These are phyloP conservation scores for Psylliodes chrysocephalus DNA, from an alignment of 2,888 invertebrate species.

Conservation along the genomic window DNA sequence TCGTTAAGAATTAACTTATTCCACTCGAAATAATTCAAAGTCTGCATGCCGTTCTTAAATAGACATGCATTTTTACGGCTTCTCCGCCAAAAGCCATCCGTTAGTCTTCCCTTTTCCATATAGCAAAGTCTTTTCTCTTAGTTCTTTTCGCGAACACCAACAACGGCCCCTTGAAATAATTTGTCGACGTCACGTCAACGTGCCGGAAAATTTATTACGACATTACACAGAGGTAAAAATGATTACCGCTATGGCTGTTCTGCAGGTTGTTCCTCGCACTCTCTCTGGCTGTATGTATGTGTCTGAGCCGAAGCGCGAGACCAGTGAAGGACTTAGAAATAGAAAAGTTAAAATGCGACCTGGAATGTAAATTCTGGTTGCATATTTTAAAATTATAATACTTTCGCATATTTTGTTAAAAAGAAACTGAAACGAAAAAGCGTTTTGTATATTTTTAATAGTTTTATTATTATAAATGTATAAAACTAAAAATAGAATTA, in stretches of 20 bases:
- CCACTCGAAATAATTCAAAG: no score
- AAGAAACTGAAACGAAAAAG: no score
- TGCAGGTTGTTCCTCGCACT: not conserved
- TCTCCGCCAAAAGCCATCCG: not conserved
- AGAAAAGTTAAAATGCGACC: no score
- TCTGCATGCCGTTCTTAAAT: no score
- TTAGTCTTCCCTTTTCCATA: not conserved
- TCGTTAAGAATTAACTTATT: no score
- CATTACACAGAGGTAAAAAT: conserved; percentile 36
- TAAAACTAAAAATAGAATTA: no score
- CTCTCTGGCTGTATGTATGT: conserved; percentile 4
- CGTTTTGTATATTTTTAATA: no score
- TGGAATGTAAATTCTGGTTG: no score
- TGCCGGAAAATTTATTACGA: conserved; percentile 35
- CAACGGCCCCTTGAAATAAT: conserved; percentile 15
- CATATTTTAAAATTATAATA: no score
- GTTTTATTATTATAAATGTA: no score
- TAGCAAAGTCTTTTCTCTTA: not conserved
- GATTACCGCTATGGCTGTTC: conserved; percentile 22
- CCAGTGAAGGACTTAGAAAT: not conserved
- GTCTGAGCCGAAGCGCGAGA: not conserved
- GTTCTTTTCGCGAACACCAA: conserved; percentile 12
- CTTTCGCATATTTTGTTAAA: no score
- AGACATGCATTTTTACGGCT: not conserved
- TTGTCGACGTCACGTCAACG: conserved; percentile 37